Base-by-base conservation (phyloP, 2,888 invertebrate species). In the Drosophila fungiperda region DNA sequence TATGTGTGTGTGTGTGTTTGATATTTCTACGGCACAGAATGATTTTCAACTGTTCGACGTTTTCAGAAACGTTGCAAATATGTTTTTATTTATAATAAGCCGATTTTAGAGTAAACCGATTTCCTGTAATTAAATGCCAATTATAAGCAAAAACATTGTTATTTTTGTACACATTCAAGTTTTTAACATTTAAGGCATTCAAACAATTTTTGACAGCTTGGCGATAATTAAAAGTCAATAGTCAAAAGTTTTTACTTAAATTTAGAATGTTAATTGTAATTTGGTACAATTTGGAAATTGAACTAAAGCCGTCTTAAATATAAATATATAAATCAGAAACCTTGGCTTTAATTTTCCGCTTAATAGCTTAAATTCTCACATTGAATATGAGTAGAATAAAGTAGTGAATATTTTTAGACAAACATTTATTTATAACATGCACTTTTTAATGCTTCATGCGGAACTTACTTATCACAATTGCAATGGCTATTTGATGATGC, bases 111-210 rank as follows among this genome's bases (percentile, higher is more conserved):
- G 62, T 79, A 80, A 80, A 50, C 55, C 68, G 80, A 83, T 80
- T 87, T 82, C 64, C 74, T 68, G 78, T 74, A 68, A 82, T 85
- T 80, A 76, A 80, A 78, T 60, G 49, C 32, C 75, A 82, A 73
- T 84, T 75, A 75, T 54, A 50, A 26, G 8, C 50, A 50, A 29
- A 49, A 15, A 17, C n/a, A 20, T 33, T 32, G n/a, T 3, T 12
- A 20, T 60, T 6, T n/a, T 5, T 8, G 2, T 54, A 12, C n/a
- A n/a, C 6, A 32, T 32, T 32, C 12, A 17, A 23, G 42, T 35
- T 36, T 26, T 55, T 33, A 23, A 17, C 7, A n/a, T 29, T 32
- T 35, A 17, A 48, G 32, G 42, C 58, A 62, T 45, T 49, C 58
- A 8, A 32, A 40, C 65, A 45, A 57, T 68, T 61, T 68, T 70